A percentile compares a stretch with the other conserved stretches of the same genome.
These are phyloP conservation scores for Dipodomys merriami DNA, from an alignment of 2,113 vertebrate genomes.

Conservation along the genomic window DNA sequence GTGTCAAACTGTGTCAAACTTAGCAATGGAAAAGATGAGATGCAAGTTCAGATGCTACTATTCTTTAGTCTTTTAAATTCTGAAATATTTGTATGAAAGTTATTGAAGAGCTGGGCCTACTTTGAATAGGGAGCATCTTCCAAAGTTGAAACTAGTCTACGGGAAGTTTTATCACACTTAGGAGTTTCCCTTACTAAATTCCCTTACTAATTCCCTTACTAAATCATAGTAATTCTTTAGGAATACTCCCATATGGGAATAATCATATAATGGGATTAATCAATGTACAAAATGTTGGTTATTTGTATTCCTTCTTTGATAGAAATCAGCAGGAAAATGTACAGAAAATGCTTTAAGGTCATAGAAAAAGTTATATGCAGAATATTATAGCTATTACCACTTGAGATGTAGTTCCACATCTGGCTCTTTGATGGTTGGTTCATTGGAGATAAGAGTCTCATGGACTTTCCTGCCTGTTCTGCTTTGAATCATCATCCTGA, in stretches of 20 bases:
- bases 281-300: background rate
- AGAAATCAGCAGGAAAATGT: constrained; percentile 21
- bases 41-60: background rate
- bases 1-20: too few relatives aligned
- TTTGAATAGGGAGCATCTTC: background rate
- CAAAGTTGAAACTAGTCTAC: background rate
- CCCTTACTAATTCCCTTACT: background rate
- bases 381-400: background rate
- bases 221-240: background rate
- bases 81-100: background rate
- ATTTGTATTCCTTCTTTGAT: background rate
- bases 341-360: background rate
- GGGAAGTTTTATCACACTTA: background rate
- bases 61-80: background rate
- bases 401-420: too few relatives aligned
- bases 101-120: background rate
- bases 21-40: background rate
- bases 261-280: background rate
- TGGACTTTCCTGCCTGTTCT: too few relatives aligned
- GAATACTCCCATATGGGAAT: background rate
- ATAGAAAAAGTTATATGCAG: constrained; percentile 3
- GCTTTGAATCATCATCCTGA: too few relatives aligned
- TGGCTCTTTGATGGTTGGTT: too few relatives aligned
- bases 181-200: background rate
- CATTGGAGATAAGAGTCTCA: too few relatives aligned